These are phyloP conservation scores for Drosophila antonietae DNA, from an alignment of 2,888 invertebrate genomes.

Conservation along the genomic window DNA sequence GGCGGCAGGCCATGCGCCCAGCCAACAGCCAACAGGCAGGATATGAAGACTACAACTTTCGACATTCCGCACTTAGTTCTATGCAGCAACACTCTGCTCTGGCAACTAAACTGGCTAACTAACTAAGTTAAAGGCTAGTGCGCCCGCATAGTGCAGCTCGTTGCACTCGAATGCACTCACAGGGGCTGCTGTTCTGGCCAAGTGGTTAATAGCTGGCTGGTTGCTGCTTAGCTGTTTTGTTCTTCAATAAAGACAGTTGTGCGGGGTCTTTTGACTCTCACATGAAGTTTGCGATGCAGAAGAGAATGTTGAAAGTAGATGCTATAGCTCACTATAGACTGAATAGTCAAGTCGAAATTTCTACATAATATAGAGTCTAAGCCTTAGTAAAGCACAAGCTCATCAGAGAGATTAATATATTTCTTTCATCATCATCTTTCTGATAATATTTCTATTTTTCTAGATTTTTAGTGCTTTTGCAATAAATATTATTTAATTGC, in stretches of 20 bases:
- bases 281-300: neutral
- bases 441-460: neutral
- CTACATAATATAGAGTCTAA: neutral
- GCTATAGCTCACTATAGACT: neutral
- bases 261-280: neutral
- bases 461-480: neutral
- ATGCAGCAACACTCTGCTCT: conserved; percentile 48
- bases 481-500: neutral
- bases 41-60: conserved; percentile 27
- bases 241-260: conserved; percentile 32
- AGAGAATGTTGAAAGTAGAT: neutral
- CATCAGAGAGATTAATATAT: neutral
- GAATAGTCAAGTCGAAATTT: neutral
- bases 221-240: conserved; percentile 40
- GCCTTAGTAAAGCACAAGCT: neutral
- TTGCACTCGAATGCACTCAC: conserved; percentile 64
- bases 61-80: conserved; percentile 54
- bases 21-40: conserved; percentile 36
- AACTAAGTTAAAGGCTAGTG: conserved; percentile 19
- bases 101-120: conserved; percentile 38
- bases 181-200: conserved; percentile 47
- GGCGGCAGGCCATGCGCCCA: conserved; percentile 43
- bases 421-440: neutral
- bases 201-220: conserved; percentile 42
- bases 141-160: conserved; percentile 43